Percentiles rank a stretch among this genome's conserved stretches.
Evolutionary conservation across 2,888 invertebrate species (phyloP).

Genomic region (Epirrita christyi): DNA sequence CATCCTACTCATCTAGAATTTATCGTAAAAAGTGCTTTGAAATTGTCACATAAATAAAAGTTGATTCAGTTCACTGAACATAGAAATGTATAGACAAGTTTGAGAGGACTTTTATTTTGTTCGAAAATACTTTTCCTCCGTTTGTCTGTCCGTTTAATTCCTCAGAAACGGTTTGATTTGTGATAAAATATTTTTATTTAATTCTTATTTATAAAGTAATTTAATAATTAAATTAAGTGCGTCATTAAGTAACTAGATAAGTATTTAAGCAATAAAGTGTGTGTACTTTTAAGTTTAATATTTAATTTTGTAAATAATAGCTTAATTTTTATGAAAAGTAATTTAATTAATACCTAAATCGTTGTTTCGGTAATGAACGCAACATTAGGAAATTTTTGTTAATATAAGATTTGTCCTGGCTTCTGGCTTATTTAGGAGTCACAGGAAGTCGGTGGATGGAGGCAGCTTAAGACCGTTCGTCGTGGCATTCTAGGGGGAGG

Average conservation of each 20-base stretch:
- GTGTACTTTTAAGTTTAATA: conserved; percentile 8
- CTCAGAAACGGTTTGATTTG: conserved; percentile 46
- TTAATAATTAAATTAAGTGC: background rate
- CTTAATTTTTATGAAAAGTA: background rate
- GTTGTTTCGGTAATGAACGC: background rate
- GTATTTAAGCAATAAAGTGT: background rate
- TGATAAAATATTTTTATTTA: conserved; percentile 54
- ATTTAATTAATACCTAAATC: background rate
- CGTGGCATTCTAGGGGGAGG: too few species aligned
- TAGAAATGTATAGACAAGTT: conserved; percentile 54
- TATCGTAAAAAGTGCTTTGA: too few species aligned
- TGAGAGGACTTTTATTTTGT: conserved; percentile 82
- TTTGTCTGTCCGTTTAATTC: conserved; percentile 56
- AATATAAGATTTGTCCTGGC: too few species aligned
- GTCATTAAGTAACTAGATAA: background rate
- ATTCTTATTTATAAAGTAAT: conserved; percentile 3
- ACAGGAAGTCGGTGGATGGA: too few species aligned
- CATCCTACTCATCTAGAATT: too few species aligned
- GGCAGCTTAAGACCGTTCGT: too few species aligned
- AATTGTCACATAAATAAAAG: too few species aligned
- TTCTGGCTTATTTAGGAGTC: too few species aligned
- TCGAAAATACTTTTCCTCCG: conserved; percentile 78
- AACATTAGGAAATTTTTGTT: too few species aligned
- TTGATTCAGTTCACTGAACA: too few species aligned
- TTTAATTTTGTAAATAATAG: conserved; percentile 18